These are phyloP conservation scores for Himalopsyche japonica DNA, from an alignment of 2,888 invertebrate genomes.

Conservation along the genomic window DNA sequence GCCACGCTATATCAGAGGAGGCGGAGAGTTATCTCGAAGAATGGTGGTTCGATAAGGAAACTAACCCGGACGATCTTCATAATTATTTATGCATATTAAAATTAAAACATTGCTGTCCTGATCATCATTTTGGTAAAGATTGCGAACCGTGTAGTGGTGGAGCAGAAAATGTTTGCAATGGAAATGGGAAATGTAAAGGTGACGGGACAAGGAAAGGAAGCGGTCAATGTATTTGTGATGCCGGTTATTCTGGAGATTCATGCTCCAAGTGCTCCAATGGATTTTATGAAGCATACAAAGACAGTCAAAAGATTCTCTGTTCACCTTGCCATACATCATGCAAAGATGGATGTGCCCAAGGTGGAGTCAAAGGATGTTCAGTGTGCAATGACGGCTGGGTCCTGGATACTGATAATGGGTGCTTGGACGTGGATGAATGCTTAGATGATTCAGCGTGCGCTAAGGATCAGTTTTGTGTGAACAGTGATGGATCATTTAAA, in stretches of 20 bases:
- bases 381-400: conserved; percentile 72
- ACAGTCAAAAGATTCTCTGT: conserved; percentile 74
- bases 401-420: conserved; percentile 74
- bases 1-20: conserved; percentile 82
- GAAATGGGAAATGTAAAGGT: conserved; percentile 80
- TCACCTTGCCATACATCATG: conserved; percentile 81
- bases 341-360: conserved; percentile 72
- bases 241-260: conserved; percentile 75
- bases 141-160: conserved; percentile 81
- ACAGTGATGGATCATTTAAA: conserved; percentile 80
- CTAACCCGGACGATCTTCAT: conserved; percentile 64
- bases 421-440: conserved; percentile 87
- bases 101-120: conserved; percentile 80
- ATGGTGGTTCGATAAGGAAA: conserved; percentile 80
- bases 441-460: conserved; percentile 59
- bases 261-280: conserved; percentile 80
- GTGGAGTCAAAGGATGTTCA: conserved; percentile 68
- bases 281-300: conserved; percentile 74
- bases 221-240: conserved; percentile 85
- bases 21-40: conserved; percentile 81
- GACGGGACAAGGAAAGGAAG: conserved; percentile 91
- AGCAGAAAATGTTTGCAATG: conserved; percentile 74
- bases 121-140: conserved; percentile 78
- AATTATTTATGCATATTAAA: conserved; percentile 80
- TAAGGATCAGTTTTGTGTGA: conserved; percentile 82